phyloP scores from a whole-genome alignment of 2,888 invertebrate species.

The Cerastis leucographa region DNA sequence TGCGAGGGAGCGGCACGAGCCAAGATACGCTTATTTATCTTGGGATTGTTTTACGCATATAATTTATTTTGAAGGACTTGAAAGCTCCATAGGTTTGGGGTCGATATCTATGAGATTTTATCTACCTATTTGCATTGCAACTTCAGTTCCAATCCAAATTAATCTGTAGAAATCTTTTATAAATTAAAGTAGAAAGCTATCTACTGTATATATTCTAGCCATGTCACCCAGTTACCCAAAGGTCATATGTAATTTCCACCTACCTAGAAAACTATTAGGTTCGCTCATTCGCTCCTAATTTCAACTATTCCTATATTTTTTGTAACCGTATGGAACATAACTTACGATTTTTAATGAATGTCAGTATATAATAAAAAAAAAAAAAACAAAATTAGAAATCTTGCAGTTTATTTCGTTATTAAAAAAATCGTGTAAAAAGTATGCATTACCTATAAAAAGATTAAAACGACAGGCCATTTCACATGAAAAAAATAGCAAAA shows the following conservation, averaged over 20 bases:
- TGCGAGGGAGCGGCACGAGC: constrained; percentile 81
- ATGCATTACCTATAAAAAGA: not conserved
- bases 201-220: not conserved
- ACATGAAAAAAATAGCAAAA: not conserved
- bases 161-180: not conserved
- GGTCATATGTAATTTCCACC: too few relatives aligned
- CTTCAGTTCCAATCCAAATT: not conserved
- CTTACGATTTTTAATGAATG: too few relatives aligned
- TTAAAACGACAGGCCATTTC: not conserved
- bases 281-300: not conserved
- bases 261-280: not conserved
- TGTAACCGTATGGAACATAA: not conserved
- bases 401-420: too few relatives aligned
- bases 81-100: not conserved
- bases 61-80: not conserved
- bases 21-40: constrained; percentile 70
- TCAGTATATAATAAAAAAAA: too few relatives aligned
- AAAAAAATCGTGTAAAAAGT: not conserved
- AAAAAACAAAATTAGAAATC: too few relatives aligned
- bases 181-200: not conserved
- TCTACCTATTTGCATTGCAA: not conserved
- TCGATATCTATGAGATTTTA: not conserved
- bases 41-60: constrained; percentile 53
- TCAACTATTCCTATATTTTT: not conserved
- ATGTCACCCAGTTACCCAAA: too few relatives aligned